Base-by-base conservation (phyloP, 2,888 invertebrate species). In the Troides aeacus region DNA sequence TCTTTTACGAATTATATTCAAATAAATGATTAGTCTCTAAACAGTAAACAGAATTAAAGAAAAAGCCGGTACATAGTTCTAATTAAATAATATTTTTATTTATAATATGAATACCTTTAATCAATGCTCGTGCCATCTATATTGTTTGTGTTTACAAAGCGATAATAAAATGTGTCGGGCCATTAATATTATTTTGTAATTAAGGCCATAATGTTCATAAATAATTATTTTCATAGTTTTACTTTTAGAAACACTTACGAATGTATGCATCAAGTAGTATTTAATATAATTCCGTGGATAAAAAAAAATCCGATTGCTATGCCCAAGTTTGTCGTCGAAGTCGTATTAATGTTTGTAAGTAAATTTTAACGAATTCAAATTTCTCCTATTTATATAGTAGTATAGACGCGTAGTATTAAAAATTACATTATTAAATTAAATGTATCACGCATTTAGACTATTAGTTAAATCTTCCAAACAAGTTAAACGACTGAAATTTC, bases 101-200 rank as follows among this genome's bases (percentile, higher is more conserved):
- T 57, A 56, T 58, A 56, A 61, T 66, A 42, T 59, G 36, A 64
- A 64, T 60, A 12, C 39, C 0, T 58, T 63, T 66, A 56, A 70
- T 70, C 66, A 56, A 50, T 60, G 23, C 66, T 57, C 64, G 66
- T 67, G 70, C 69, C 69, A 62, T 69, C 66, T 66, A 15, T 56
- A 66, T 61, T 66, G 50, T 69, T 68, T 68, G 46, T 64, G 58
- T 68, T 69, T 64, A 64, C 64, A 50, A n/a, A 64, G 23, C 24
- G 62, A 69, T 69, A 64, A 64, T 24, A 64, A 60, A 61, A 64
- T 53, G 50, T 21, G 46, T 50, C 59, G 58, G 58, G 21, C 50
- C 58, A 56, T 62, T 66, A 59, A 46, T 66, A 66, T 59, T 42
- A 42, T 18, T 65, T 58, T 65, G 39, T 58, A 42, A 46, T 15